These are phyloP conservation scores for Hypsopygia costalis DNA, from an alignment of 2,888 invertebrate species.

Conservation along the genomic window DNA sequence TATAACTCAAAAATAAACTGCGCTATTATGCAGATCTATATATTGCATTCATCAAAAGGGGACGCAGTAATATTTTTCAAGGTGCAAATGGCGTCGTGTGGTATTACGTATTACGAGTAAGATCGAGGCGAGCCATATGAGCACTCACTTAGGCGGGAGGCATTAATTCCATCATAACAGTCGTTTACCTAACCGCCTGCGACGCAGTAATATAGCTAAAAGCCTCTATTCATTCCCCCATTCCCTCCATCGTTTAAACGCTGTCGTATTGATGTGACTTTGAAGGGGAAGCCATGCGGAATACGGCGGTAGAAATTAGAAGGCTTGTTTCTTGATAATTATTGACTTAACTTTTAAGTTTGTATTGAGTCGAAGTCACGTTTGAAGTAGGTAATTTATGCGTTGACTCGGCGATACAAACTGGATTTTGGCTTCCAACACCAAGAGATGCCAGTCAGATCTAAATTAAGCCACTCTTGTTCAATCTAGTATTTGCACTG, in stretches of 20 bases:
- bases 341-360: too few species aligned
- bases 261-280: conserved; percentile 37
- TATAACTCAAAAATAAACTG: too few species aligned
- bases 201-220: conserved; percentile 58
- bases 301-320: conserved; percentile 3
- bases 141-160: conserved; percentile 48
- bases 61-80: conserved; percentile 1
- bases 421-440: too few species aligned
- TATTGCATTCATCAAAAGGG: background rate
- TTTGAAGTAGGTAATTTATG: too few species aligned
- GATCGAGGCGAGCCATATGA: conserved; percentile 50
- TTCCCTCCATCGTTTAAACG: conserved; percentile 32
- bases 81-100: conserved; percentile 5
- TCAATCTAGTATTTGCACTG: too few species aligned
- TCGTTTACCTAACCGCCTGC: conserved; percentile 48
- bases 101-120: conserved; percentile 29
- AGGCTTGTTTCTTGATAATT: background rate
- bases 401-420: too few species aligned
- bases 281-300: conserved; percentile 21
- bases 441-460: too few species aligned
- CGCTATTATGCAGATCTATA: background rate
- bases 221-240: conserved; percentile 57
- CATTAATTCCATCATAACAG: conserved; percentile 66
- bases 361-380: too few species aligned
- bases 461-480: too few species aligned